phyloP scores from a whole-genome alignment of 2,797 vertebrate genomes.

The Galago senegalensis region DNA sequence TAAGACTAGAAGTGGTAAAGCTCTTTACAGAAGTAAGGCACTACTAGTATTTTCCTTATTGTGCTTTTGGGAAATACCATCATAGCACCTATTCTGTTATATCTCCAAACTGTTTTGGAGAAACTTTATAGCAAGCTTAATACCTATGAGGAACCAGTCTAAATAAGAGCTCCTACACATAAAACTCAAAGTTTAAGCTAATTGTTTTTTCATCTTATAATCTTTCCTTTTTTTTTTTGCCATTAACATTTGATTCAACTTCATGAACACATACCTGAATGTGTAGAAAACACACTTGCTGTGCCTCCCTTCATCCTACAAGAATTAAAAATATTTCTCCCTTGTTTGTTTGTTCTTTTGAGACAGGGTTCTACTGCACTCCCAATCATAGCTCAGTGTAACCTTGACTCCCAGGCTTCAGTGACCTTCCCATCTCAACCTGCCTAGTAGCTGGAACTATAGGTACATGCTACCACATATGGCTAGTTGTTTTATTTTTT shows the following conservation, averaged over 20 bases:
- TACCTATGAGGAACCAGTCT: not conserved
- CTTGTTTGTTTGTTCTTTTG: not conserved
- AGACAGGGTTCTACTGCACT: not conserved
- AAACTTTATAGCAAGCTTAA: conserved; percentile 29
- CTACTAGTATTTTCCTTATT: not conserved
- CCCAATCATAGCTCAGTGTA: not conserved
- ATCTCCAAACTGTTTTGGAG: conserved; percentile 33
- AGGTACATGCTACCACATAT: not conserved
- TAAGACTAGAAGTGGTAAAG: not conserved
- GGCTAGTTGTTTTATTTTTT: not conserved
- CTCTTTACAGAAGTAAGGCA: not conserved
- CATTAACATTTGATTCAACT: not conserved
- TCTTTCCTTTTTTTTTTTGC: not conserved
- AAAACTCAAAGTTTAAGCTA: not conserved
- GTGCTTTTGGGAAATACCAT: not conserved
- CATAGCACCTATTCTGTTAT: not conserved
- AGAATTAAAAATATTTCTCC: not conserved
- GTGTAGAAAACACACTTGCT: not conserved
- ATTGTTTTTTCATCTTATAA: not conserved
- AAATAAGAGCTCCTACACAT: not conserved
- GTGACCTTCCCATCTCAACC: not conserved
- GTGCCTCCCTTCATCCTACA: not conserved
- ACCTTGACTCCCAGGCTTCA: not conserved
- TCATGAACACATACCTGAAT: not conserved
- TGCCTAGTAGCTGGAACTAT: not conserved